Base-by-base conservation (phyloP, 2,888 invertebrate species). In the Leucania comma region DNA sequence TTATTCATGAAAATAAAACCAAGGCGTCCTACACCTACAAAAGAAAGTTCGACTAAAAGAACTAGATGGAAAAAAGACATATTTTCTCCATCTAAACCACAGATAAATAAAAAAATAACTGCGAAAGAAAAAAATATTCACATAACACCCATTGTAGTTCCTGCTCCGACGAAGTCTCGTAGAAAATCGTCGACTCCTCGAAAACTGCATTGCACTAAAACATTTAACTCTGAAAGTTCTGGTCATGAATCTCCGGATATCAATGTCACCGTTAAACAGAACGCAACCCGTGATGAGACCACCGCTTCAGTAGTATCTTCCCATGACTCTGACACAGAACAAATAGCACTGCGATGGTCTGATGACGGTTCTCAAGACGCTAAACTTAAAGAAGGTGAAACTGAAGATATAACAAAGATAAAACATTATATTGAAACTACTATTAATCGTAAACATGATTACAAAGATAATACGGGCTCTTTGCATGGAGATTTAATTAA, bases 121-220 rank as follows among this genome's bases (percentile, higher is more conserved):
- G 87, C 87, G 70, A 93, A 93, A 85, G 92, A 93, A 20, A 91
- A 88, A 76, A 72, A 69, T 63, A 66, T 68, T 22, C 83, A 82
- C 57, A 29, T 75, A 26, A 67, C 83, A 12, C 83, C 90, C 10
- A 50, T 81, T 1, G 59, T 84, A 54, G 72, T 77, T 56, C 82
- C 88, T 38, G 90, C 84, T 46, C 92, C 92, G 17, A 92, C 93
- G 0, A 96, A 96, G 85, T 96, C 96, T 0, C 92, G 96, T 50
- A 90, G 96, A 83, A 96, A 96, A 86, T 96, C 96, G 22, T 95
- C 96, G 2, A 96, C 96, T 3, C 96, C 96, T 3, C 90, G 96
- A 79, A 96, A 96, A 89, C 86, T 96, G 9, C 89, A 94, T 75
- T 92, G 94, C 67, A 91, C 90, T 53, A 94, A 95, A 88, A 84